Evolutionary conservation across 2,888 invertebrate species (phyloP).

Genomic region (Corbicula japonica): DNA sequence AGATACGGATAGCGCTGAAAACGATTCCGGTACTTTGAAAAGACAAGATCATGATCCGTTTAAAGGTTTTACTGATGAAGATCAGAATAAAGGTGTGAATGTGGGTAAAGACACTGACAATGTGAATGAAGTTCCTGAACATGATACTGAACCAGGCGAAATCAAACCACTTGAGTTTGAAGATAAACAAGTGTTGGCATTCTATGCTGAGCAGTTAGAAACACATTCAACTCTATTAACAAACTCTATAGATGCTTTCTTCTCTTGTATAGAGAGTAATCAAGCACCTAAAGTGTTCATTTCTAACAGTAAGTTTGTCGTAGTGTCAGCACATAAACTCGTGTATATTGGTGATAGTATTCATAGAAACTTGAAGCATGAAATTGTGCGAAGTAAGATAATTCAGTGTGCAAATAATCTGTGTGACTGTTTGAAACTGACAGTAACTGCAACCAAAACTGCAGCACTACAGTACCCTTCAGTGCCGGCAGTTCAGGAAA

Average conservation of each 20-base stretch:
- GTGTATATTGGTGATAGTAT: slow-evolving; percentile 98
- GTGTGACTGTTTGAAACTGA: slow-evolving; percentile 87
- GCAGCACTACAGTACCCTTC: slow-evolving; percentile 97
- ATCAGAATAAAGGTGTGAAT: slow-evolving; percentile 19
- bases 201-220: slow-evolving; percentile 95
- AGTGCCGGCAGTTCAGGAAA: slow-evolving; percentile 95
- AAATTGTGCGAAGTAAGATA: slow-evolving; percentile 90
- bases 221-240: slow-evolving; percentile 93
- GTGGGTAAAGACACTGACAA: background rate
- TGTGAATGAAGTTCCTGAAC: slow-evolving; percentile 59
- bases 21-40: slow-evolving; percentile 38
- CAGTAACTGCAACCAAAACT: slow-evolving; percentile 95
- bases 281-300: slow-evolving; percentile 97
- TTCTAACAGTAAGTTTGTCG: slow-evolving; percentile 97
- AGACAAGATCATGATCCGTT: slow-evolving; percentile 5
- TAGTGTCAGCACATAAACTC: slow-evolving; percentile 96
- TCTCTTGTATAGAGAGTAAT: slow-evolving; percentile 96
- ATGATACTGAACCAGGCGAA: slow-evolving; percentile 58
- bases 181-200: slow-evolving; percentile 94
- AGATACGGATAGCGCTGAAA: background rate
- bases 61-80: slow-evolving; percentile 20
- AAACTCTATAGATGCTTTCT: slow-evolving; percentile 96
- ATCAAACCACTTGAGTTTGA: slow-evolving; percentile 88
- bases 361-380: slow-evolving; percentile 92
- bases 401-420: slow-evolving; percentile 83